A percentile compares a stretch with the other conserved stretches of the same genome.
These are phyloP conservation scores for Malurus leucopterus DNA, from an alignment of 2,797 vertebrate species.

Conservation along the genomic window DNA sequence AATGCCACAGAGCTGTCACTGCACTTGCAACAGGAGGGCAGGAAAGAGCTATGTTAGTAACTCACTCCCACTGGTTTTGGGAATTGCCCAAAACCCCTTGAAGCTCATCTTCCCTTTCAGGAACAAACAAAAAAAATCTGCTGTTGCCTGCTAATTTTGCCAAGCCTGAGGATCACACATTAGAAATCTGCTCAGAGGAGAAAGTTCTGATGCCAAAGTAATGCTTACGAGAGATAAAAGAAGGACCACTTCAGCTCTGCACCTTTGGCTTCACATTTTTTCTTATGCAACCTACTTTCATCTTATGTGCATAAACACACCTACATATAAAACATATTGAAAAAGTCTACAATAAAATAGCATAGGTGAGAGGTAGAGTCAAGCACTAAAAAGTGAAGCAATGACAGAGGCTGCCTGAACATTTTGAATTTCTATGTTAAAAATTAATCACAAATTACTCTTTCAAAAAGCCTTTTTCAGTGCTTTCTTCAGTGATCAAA, in stretches of 20 bases:
- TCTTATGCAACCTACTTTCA: neutral
- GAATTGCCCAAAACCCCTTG: neutral
- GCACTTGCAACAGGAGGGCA: neutral
- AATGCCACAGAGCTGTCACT: neutral
- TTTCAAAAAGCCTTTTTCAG: neutral
- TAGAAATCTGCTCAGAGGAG: neutral
- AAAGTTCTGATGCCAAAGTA: neutral
- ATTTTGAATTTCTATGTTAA: neutral
- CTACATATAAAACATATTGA: neutral
- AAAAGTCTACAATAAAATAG: neutral
- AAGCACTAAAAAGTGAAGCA: neutral
- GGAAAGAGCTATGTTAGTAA: neutral
- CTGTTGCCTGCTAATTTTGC: neutral
- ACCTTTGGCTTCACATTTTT: neutral
- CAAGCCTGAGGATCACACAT: neutral
- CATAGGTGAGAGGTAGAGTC: neutral
- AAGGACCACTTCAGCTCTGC: neutral
- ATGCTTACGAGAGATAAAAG: neutral
- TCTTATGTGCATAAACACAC: neutral
- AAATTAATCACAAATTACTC: neutral
- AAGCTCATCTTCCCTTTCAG: neutral
- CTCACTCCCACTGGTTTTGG: neutral
- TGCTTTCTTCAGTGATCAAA: constrained; percentile 1
- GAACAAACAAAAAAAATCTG: neutral
- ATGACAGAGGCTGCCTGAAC: neutral